Evolutionary conservation across 2,113 vertebrate species (phyloP).

Genomic region (Poecile atricapillus): DNA sequence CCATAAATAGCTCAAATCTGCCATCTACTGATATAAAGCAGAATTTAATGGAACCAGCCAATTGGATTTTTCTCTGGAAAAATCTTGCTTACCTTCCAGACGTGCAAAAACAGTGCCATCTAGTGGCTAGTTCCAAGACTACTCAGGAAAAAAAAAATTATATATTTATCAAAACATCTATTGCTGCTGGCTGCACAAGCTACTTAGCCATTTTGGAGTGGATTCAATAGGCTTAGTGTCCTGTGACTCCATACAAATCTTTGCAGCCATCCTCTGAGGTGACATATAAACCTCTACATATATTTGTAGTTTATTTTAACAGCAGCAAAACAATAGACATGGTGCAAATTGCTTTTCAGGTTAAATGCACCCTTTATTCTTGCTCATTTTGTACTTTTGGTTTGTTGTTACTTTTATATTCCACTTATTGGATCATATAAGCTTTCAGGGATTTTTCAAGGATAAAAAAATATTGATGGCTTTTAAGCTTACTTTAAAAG

Average conservation of each 20-base stretch:
- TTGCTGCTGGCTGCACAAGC: constrained; percentile 30
- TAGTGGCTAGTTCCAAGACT: constrained; percentile 24
- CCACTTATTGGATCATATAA: background rate
- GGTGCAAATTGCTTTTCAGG: background rate
- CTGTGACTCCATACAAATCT: background rate
- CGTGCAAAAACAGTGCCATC: constrained; percentile 72
- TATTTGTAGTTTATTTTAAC: background rate
- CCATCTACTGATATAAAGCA: constrained; percentile 67
- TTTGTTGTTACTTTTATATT: background rate
- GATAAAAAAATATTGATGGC: background rate
- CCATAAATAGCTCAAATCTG: constrained; percentile 70
- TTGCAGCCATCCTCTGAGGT: background rate
- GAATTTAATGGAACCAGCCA: background rate
- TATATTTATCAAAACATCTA: constrained; percentile 7
- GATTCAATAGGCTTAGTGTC: constrained; percentile 18
- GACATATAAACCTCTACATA: background rate
- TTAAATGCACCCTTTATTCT: background rate
- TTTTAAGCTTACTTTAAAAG: background rate
- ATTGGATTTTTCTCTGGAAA: background rate
- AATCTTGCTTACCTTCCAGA: background rate
- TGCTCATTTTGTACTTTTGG: background rate
- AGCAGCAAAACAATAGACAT: background rate
- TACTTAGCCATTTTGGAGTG: constrained; percentile 32
- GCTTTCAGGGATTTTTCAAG: background rate
- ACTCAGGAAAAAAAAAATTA: fast-evolving